phyloP scores from a whole-genome alignment of 2,888 invertebrate species.

The Anthoptus insignis region DNA sequence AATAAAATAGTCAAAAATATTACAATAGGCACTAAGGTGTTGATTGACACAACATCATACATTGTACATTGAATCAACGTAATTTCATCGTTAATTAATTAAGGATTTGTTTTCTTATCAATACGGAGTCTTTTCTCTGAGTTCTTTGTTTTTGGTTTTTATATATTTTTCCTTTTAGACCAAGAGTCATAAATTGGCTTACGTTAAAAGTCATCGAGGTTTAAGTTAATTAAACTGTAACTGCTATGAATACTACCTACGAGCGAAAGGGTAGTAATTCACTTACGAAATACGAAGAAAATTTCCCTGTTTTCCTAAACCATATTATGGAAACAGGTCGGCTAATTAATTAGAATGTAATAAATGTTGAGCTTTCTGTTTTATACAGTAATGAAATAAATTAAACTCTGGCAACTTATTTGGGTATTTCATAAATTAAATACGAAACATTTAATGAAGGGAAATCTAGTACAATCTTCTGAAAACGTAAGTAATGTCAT shows the following conservation, averaged over 20 bases:
- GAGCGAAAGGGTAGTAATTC: conserved; percentile 20
- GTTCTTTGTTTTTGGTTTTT: too few relatives aligned
- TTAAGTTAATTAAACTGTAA: not conserved
- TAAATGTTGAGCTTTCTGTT: conserved; percentile 1
- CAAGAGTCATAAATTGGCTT: not conserved
- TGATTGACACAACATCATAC: too few relatives aligned
- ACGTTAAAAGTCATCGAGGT: not conserved
- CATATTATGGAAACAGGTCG: conserved; percentile 13
- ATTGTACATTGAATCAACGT: too few relatives aligned
- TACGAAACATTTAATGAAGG: not conserved
- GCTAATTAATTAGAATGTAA: conserved; percentile 18
- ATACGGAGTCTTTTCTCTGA: too few relatives aligned
- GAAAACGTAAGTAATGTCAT: too few relatives aligned
- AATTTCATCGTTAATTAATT: too few relatives aligned
- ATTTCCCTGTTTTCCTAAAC: conserved; percentile 16
- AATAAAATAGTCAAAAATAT: too few relatives aligned
- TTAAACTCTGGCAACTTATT: not conserved
- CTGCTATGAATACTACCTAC: conserved; percentile 2
- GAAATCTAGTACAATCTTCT: too few relatives aligned
- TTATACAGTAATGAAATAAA: not conserved
- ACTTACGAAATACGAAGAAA: conserved; percentile 14
- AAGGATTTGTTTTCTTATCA: too few relatives aligned
- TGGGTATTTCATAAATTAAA: not conserved
- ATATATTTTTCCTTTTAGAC: too few relatives aligned
- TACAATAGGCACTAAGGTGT: too few relatives aligned